Evolutionary conservation across 1,140 invertebrate genomes (phyloP).

Genomic region (Bemisia tabaci): DNA sequence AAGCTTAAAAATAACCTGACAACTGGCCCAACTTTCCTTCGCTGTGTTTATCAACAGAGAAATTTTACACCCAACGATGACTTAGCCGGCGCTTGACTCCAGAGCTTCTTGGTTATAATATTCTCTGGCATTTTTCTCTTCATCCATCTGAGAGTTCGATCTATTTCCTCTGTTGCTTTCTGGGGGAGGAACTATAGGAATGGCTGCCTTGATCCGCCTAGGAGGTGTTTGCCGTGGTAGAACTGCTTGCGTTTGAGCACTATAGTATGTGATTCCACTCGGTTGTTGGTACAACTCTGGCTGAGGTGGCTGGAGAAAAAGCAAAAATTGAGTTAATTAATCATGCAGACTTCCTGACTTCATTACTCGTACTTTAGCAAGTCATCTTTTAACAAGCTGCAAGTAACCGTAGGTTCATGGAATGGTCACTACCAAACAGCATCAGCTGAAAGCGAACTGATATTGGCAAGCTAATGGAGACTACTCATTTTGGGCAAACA

Average conservation of each 20-base stretch:
- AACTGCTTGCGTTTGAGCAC: slow-evolving; percentile 30
- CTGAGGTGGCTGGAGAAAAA: slow-evolving; percentile 13
- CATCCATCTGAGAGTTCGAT: not conserved
- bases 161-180: slow-evolving; percentile 16
- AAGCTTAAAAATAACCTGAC: too few species aligned
- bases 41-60: too few species aligned
- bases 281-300: slow-evolving; percentile 30
- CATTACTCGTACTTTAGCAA: too few species aligned
- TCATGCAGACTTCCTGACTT: too few species aligned
- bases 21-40: too few species aligned
- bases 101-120: not conserved
- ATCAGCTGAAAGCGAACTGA: too few species aligned
- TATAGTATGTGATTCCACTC: slow-evolving; percentile 36
- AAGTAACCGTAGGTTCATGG: too few species aligned
- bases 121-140: not conserved
- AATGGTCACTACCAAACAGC: too few species aligned
- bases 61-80: not conserved
- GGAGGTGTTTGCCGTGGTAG: slow-evolving; percentile 23
- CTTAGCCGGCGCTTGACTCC: not conserved
- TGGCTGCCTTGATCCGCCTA: slow-evolving; percentile 34
- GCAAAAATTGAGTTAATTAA: too few species aligned
- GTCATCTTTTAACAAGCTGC: too few species aligned
- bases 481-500: too few species aligned
- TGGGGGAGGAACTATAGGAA: slow-evolving; percentile 35
- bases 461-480: too few species aligned